These are phyloP conservation scores for Rhodinocichla rosea DNA, from an alignment of 2,113 vertebrate species.

Conservation along the genomic window DNA sequence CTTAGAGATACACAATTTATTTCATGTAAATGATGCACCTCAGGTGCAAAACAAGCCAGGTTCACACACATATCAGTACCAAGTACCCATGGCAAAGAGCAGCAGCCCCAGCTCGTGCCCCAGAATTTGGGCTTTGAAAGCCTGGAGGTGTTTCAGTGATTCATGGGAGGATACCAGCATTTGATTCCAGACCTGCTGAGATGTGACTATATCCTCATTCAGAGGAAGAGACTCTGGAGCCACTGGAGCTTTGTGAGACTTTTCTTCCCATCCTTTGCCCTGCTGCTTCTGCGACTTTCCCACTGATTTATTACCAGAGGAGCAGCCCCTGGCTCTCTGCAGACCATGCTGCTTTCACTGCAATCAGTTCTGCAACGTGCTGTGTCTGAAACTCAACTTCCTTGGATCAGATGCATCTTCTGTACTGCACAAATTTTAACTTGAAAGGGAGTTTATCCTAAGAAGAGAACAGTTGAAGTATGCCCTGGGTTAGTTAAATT, in stretches of 20 bases:
- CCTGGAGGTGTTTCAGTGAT: background rate
- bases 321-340: background rate
- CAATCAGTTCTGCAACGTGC: background rate
- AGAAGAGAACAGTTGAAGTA: background rate
- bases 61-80: background rate
- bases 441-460: background rate
- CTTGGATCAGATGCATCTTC: background rate
- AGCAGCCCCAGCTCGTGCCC: background rate
- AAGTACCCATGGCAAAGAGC: background rate
- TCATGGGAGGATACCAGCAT: background rate
- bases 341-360: background rate
- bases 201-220: background rate
- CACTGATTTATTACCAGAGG: background rate
- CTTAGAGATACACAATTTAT: background rate
- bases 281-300: background rate
- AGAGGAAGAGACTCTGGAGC: background rate
- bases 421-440: background rate
- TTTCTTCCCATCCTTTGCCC: background rate
- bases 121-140: background rate
- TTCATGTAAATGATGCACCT: background rate
- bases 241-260: background rate
- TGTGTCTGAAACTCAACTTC: background rate
- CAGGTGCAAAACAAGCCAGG: background rate
- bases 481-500: background rate
- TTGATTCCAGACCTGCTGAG: background rate